These are phyloP conservation scores for Sternotherus odoratus DNA, from an alignment of 2,797 vertebrate species.

Conservation along the genomic window DNA sequence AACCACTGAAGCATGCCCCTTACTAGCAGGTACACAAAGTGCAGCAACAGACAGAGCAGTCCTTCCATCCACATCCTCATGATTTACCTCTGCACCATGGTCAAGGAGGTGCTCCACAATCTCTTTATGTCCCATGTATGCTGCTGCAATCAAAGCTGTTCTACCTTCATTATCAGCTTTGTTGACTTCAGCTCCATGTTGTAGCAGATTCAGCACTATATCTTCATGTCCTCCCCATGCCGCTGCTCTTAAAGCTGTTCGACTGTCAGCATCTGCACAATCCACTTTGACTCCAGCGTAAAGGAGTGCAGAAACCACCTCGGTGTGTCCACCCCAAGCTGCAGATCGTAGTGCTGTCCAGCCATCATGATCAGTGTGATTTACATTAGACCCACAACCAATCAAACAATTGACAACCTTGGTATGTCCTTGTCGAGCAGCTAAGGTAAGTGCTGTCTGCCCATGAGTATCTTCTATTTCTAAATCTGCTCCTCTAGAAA, in stretches of 20 bases:
- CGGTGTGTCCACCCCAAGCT: conserved; percentile 97
- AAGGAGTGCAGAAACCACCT: conserved; percentile 97
- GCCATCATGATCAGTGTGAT: conserved; percentile 96
- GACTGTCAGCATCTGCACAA: conserved; percentile 94
- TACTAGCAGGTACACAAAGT: conserved; percentile 96
- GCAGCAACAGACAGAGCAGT: conserved; percentile 96
- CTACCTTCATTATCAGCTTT: conserved; percentile 97
- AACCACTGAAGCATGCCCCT: conserved; percentile 95
- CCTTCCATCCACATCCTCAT: conserved; percentile 96
- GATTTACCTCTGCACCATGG: conserved; percentile 95
- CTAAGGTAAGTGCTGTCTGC: conserved; percentile 95
- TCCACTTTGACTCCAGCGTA: conserved; percentile 97
- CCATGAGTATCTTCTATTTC: conserved; percentile 94
- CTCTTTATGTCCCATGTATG: conserved; percentile 98
- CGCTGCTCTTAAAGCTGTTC: conserved; percentile 94
- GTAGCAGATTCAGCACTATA: conserved; percentile 95
- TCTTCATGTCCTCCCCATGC: conserved; percentile 99
- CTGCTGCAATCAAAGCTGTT: conserved; percentile 95
- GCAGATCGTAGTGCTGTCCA: conserved; percentile 97
- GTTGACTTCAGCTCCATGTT: conserved; percentile 96
- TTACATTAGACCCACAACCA: conserved; percentile 93
- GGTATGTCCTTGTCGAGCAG: conserved; percentile 96
- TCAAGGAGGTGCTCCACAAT: conserved; percentile 97
- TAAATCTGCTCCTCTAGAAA: conserved; percentile 92
- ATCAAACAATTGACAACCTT: conserved; percentile 98